These are phyloP conservation scores for Drosophila repletoides DNA, from an alignment of 1,140 invertebrate genomes.

Conservation along the genomic window DNA sequence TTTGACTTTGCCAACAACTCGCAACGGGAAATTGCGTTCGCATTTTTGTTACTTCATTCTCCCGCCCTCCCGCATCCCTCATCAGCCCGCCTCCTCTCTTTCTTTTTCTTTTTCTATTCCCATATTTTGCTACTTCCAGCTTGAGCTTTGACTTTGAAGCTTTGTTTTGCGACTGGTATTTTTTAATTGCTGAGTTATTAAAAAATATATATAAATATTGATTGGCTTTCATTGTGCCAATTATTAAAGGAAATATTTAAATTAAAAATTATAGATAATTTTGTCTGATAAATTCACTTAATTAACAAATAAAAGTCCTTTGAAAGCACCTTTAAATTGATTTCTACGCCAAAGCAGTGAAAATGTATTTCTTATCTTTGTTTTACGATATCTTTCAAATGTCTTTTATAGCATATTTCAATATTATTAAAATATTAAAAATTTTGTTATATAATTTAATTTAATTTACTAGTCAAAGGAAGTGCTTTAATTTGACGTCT, in stretches of 20 bases:
- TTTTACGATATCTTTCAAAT: no score
- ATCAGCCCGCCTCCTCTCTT: neutral
- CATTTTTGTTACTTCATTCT: conserved; percentile 13
- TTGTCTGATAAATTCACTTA: conserved; percentile 10
- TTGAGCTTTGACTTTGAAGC: conserved; percentile 50
- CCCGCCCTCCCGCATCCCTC: neutral
- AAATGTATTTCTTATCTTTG: no score
- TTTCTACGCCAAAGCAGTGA: no score
- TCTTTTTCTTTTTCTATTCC: neutral
- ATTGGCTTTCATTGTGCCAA: neutral
- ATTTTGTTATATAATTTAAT: no score
- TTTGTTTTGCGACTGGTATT: neutral
- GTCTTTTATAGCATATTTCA: conserved; percentile 21
- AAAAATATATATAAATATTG: conserved; percentile 13
- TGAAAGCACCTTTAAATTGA: no score
- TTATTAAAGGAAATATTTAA: neutral
- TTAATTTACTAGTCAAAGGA: no score
- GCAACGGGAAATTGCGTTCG: conserved; percentile 60
- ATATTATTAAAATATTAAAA: no score
- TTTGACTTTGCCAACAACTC: conserved; percentile 49
- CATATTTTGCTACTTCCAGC: neutral
- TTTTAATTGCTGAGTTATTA: neutral
- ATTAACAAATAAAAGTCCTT: neutral
- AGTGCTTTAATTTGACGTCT: no score
- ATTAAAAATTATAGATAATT: neutral